Evolutionary conservation across 2,113 vertebrate genomes (phyloP).

Genomic region (Setophaga coronata): DNA sequence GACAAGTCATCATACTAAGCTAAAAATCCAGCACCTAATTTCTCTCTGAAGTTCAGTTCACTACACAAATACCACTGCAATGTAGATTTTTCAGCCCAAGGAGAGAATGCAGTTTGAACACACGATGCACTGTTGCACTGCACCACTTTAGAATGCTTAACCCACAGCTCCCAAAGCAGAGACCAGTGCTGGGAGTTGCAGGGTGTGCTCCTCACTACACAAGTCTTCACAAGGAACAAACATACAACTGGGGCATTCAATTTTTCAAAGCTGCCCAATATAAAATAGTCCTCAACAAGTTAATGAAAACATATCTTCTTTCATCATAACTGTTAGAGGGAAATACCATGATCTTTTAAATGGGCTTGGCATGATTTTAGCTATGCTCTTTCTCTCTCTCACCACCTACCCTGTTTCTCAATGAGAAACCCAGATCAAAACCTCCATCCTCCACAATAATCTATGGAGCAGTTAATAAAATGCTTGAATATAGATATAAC

Average conservation of each 20-base stretch:
- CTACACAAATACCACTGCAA: neutral
- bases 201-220: neutral
- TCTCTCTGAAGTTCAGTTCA: neutral
- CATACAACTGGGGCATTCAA: accelerated
- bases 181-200: neutral
- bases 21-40: neutral
- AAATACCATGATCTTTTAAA: neutral
- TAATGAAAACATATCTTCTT: neutral
- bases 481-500: neutral
- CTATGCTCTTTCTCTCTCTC: neutral
- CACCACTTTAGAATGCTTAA: neutral
- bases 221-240: neutral
- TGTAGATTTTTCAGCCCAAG: neutral
- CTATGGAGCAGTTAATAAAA: neutral
- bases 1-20: neutral
- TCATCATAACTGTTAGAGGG: neutral
- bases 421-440: neutral
- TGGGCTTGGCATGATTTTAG: neutral
- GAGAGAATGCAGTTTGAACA: neutral
- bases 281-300: neutral
- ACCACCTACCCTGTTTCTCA: neutral
- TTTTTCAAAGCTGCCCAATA: neutral
- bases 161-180: neutral
- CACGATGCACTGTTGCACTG: accelerated
- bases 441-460: neutral